Base-by-base conservation (phyloP, 2,888 invertebrate species). In the Agelastica alni region DNA sequence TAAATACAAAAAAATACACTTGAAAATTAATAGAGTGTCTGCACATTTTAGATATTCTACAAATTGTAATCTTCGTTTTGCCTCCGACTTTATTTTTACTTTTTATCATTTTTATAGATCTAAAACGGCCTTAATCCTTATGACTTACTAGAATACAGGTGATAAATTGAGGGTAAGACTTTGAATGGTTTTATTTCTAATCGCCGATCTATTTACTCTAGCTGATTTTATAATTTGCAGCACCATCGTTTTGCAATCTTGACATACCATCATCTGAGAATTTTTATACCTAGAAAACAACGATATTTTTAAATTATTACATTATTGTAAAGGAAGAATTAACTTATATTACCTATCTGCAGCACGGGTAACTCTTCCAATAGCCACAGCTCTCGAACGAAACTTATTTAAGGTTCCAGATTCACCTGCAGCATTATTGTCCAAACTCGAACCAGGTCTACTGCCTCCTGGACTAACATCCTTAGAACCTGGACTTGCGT, bases 211-310 rank as follows among this genome's bases (percentile, higher is more conserved):
- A 59, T 88, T 88, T 53, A 88, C 89, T 74, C 88, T 85, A 62
- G 91, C 91, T 14, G 93, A 91, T 77, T 93, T 88, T 74, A 96
- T 94, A 74, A 96, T 94, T 79, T 94, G 93, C 67, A 93, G 85
- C 55, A 96, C 91, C 88, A 96, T 91, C 56, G 91, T 88, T 75
- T 93, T 93, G 80, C 96, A 96, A 81, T 96, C 96, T 76, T 91
- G 89, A 75, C 96, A 96, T 41, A 96, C 93, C 58, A 89, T 87
- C 88, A 94, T 92, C 71, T 90, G 86, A 63, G 66, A 63, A 42
- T 67, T 66, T 52, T 64, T 68, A 31, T 88, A 78, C 13, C 55
- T 53, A 28, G 1, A 36, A 36, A 5, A 16, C n/a, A n/a, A n/a
- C n/a, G n/a, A n/a, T n/a, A n/a, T n/a, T n/a, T n/a, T n/a, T n/a